Base-by-base conservation (phyloP, 2,888 invertebrate species). In the Criorhina ranunculi region DNA sequence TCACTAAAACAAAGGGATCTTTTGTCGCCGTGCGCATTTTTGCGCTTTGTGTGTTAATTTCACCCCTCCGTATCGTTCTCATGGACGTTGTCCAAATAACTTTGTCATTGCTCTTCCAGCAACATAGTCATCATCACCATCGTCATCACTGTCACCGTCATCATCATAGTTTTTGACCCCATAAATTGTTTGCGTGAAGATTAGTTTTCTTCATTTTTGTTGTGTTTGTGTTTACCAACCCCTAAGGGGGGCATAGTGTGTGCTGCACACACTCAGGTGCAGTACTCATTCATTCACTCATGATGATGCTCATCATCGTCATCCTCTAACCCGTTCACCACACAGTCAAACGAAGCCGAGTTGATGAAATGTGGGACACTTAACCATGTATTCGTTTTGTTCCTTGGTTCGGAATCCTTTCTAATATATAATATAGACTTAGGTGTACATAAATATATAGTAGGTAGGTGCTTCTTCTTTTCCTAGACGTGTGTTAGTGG, bases 161-260 rank as follows among this genome's bases (percentile, higher is more conserved):
- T 11, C 17, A 5, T 4, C 31, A 42, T 44, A 64, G 42, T 66
- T 73, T 77, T 73, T 66, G 73, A 66, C 73, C 79, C 59, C 73
- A 66, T 66, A 59, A 73, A 79, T 64, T 79, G 79, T 79, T 79
- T 79, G 79, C 73, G 57, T 73, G 79, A 73, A 79, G 57, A 79
- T 79, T 64, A 73, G 79, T 73, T 79, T 73, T 66, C 64, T 59
- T 64, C 37, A 33, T 59, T 69, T 49, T 57, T 40, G 42, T 9
- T 49, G 11, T 42, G 72, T 66, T 72, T 73, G 40, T 72, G 51
- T 73, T 72, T 66, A 66, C 78, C 72, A 72, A 57, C 46, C 29
- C 70, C 62, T 49, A 64, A 55, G 40, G 51, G 73, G 46, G 40
- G 40, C 15, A 12, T 3, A 12, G 15, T 15, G 6, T 33, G 19